Percentiles rank a stretch among this genome's conserved stretches.
Evolutionary conservation across 2,113 vertebrate species (phyloP).

Genomic region (Oryzias javanicus): DNA sequence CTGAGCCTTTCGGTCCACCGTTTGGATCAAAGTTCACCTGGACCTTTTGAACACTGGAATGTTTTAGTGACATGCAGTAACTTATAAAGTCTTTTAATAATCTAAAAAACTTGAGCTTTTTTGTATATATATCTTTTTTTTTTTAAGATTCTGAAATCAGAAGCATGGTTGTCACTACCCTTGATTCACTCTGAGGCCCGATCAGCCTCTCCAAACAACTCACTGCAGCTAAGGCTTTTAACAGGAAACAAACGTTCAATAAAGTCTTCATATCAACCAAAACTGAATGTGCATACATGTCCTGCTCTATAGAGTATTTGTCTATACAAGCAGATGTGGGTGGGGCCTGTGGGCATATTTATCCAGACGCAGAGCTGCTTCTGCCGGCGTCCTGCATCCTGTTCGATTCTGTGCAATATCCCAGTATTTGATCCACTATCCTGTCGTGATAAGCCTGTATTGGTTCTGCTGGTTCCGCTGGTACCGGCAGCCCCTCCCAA

Average conservation of each 20-base stretch:
- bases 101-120: conserved; percentile 35
- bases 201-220: conserved; percentile 12
- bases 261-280: conserved; percentile 32
- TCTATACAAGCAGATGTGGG: conserved; percentile 50
- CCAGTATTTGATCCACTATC: conserved; percentile 47
- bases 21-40: conserved; percentile 25
- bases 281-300: conserved; percentile 65
- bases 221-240: conserved; percentile 46
- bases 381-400: conserved; percentile 49
- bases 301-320: conserved; percentile 41
- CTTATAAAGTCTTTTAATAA: conserved; percentile 37
- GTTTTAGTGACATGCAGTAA: conserved; percentile 30
- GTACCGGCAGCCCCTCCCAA: conserved; percentile 62
- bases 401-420: conserved; percentile 75
- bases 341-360: conserved; percentile 13
- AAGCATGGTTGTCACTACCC: conserved; percentile 32
- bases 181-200: conserved; percentile 20
- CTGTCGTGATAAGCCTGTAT: conserved; percentile 48
- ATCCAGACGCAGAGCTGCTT: conserved; percentile 49
- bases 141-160: conserved; percentile 17
- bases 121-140: conserved; percentile 30
- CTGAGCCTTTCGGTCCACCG: conserved; percentile 38
- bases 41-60: conserved; percentile 71
- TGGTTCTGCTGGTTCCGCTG: conserved; percentile 51
- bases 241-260: conserved; percentile 24